Evolutionary conservation across 2,113 vertebrate species (phyloP).

Genomic region (Phodopus roborovskii): DNA sequence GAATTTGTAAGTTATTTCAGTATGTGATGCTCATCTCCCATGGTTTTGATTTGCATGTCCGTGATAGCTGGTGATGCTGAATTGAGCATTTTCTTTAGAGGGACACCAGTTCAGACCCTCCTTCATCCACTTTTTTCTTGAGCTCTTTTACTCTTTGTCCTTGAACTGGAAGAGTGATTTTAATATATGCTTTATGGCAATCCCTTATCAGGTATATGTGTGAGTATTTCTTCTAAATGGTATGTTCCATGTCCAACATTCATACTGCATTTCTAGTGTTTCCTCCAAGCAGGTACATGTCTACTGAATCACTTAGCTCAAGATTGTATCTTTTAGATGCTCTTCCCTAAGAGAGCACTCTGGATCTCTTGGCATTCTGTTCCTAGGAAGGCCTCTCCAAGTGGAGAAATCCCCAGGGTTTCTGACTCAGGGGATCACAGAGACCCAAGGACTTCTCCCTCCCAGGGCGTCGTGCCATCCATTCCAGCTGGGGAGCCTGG

Average conservation of each 20-base stretch:
- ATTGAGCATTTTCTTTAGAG: constrained; percentile 7
- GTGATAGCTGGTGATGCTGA: not conserved
- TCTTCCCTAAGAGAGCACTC: not conserved
- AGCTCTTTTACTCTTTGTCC: not conserved
- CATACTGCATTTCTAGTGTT: not conserved
- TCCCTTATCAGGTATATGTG: not conserved
- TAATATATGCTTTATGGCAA: not conserved
- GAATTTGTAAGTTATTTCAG: not conserved
- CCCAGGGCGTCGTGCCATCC: constrained; percentile 58
- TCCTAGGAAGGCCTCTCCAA: constrained; percentile 54
- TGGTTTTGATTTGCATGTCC: constrained; percentile 15
- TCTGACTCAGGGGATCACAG: constrained; percentile 74
- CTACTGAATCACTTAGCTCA: not conserved
- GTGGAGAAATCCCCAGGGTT: constrained; percentile 64
- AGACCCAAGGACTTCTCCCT: constrained; percentile 65
- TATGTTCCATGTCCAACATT: not conserved
- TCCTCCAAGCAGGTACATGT: not conserved
- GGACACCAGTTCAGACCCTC: not conserved
- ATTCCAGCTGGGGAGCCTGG: constrained; percentile 58
- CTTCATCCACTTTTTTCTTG: not conserved
- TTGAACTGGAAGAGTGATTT: not conserved
- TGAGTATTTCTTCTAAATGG: not conserved
- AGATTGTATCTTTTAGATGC: not conserved
- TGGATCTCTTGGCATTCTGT: not conserved
- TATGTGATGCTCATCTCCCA: not conserved